Evolutionary conservation across 2,797 vertebrate species (phyloP).

Genomic region (Leptatherina wallacei): DNA sequence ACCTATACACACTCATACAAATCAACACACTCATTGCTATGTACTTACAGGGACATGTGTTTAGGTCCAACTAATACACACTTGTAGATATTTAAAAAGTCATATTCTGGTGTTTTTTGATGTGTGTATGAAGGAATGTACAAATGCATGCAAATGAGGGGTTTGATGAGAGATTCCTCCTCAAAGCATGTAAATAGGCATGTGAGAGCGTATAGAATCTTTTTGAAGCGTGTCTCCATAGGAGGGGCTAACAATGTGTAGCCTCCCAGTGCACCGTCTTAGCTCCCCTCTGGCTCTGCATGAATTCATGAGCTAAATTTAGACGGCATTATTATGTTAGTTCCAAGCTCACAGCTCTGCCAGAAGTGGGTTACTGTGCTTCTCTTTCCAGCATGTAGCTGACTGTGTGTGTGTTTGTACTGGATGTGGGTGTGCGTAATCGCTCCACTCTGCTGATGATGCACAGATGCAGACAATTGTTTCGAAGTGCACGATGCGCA

Average conservation of each 20-base stretch:
- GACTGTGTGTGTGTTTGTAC: slow-evolving; percentile 20
- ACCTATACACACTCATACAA: slow-evolving; percentile 35
- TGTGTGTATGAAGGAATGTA: neutral
- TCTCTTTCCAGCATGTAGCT: slow-evolving; percentile 50
- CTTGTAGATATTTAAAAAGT: neutral
- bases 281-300: slow-evolving; percentile 61
- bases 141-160: neutral
- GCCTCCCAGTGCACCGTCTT: slow-evolving; percentile 45
- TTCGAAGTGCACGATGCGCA: slow-evolving; percentile 66
- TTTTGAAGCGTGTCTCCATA: slow-evolving; percentile 26
- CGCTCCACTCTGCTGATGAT: slow-evolving; percentile 66
- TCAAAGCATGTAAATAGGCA: slow-evolving; percentile 16
- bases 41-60: slow-evolving; percentile 21
- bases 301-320: slow-evolving; percentile 75
- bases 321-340: slow-evolving; percentile 76
- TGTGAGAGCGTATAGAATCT: slow-evolving; percentile 23
- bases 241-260: slow-evolving; percentile 41
- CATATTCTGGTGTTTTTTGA: neutral
- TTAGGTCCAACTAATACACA: slow-evolving; percentile 2
- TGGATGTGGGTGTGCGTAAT: slow-evolving; percentile 45
- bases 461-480: slow-evolving; percentile 64
- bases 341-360: slow-evolving; percentile 53
- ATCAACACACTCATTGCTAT: slow-evolving; percentile 25
- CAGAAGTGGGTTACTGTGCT: slow-evolving; percentile 82
- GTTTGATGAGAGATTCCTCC: neutral